These are phyloP conservation scores for Phalera bucephala DNA, from an alignment of 2,888 invertebrate genomes.

Conservation along the genomic window DNA sequence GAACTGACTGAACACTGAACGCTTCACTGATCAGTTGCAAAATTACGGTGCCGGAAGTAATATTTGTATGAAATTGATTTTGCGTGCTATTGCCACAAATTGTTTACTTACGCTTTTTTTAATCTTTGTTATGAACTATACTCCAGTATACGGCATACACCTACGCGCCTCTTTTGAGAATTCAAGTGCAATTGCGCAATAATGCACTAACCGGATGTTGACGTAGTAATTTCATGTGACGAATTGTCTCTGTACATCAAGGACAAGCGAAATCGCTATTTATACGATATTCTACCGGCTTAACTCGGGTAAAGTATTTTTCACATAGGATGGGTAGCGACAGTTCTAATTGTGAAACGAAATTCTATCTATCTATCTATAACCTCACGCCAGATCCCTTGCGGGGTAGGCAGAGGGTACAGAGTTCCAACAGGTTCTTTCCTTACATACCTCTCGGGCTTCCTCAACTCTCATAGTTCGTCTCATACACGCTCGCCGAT, in stretches of 20 bases:
- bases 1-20: too few species aligned
- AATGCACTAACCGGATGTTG: conserved; percentile 5
- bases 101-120: background rate
- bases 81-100: conserved; percentile 4
- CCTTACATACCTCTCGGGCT: too few species aligned
- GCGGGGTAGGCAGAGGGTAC: too few species aligned
- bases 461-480: too few species aligned
- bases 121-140: background rate
- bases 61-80: conserved; percentile 8
- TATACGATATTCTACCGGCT: background rate
- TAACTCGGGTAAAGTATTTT: too few species aligned
- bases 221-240: conserved; percentile 8
- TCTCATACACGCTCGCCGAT: too few species aligned
- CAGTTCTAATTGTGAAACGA: too few species aligned
- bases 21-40: conserved; percentile 15
- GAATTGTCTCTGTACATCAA: conserved; percentile 10
- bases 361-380: too few species aligned
- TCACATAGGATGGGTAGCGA: too few species aligned
- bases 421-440: too few species aligned
- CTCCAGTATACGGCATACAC: background rate
- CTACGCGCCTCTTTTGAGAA: background rate
- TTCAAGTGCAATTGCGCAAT: background rate
- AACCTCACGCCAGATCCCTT: too few species aligned
- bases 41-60: conserved; percentile 9
- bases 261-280: background rate